Evolutionary conservation across 2,797 vertebrate species (phyloP).

Genomic region (Gadopsis marmoratus): DNA sequence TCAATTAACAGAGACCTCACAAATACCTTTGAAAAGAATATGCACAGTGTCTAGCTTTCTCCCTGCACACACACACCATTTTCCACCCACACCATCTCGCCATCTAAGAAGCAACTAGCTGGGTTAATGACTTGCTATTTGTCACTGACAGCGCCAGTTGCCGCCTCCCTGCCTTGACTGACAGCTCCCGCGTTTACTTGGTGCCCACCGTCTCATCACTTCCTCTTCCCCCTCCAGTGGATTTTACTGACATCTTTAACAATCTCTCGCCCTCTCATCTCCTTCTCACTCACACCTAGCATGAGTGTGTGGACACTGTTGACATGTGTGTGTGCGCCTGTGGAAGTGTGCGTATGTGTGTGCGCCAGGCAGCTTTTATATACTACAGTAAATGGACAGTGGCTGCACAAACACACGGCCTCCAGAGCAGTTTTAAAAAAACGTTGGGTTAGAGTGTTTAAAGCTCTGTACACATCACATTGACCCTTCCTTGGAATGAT

Average conservation of each 20-base stretch:
- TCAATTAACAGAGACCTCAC: conserved; percentile 72
- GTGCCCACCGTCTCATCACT: conserved; percentile 58
- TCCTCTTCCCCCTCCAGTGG: conserved; percentile 52
- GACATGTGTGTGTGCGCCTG: conserved; percentile 13
- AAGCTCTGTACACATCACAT: conserved; percentile 45
- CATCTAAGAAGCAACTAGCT: conserved; percentile 70
- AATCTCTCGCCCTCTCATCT: conserved; percentile 31
- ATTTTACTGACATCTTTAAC: conserved; percentile 60
- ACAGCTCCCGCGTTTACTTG: conserved; percentile 76
- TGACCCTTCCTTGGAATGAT: conserved; percentile 56
- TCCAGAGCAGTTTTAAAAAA: conserved; percentile 10
- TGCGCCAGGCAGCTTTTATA: conserved; percentile 19
- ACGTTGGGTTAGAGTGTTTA: conserved; percentile 34
- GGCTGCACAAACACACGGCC: conserved; percentile 28
- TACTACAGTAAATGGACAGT: conserved; percentile 29
- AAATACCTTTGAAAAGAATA: conserved; percentile 61
- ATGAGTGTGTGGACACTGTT: conserved; percentile 26
- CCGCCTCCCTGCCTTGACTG: conserved; percentile 77
- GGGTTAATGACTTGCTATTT: conserved; percentile 86
- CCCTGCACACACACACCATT: conserved; percentile 17
- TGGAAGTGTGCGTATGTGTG: background rate
- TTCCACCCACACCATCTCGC: conserved; percentile 52
- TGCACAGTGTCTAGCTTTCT: conserved; percentile 35
- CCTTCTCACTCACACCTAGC: conserved; percentile 49
- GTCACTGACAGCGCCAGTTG: conserved; percentile 80